These are phyloP conservation scores for Meganola albula DNA, from an alignment of 2,888 invertebrate genomes.

Conservation along the genomic window DNA sequence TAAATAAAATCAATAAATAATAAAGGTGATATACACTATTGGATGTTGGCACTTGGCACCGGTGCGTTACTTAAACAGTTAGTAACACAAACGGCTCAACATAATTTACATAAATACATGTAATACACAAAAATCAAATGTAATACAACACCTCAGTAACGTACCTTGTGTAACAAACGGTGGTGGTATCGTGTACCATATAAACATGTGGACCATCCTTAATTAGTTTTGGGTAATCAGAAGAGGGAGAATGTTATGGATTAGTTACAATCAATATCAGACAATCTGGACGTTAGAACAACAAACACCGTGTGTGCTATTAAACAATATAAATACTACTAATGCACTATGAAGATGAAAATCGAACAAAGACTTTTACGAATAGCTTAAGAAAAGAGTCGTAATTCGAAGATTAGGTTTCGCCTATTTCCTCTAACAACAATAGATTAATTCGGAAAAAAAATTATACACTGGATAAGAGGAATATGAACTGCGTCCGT, in stretches of 20 bases:
- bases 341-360: no score
- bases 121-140: slow-evolving; percentile 67
- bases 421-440: no score
- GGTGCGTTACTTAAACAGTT: slow-evolving; percentile 55
- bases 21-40: slow-evolving; percentile 22
- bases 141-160: slow-evolving; percentile 65
- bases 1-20: slow-evolving; percentile 23
- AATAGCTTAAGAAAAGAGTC: no score
- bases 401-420: no score
- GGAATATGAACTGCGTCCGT: no score
- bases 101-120: slow-evolving; percentile 52
- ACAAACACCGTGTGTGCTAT: slow-evolving; percentile 41
- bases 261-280: slow-evolving; percentile 68
- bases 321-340: no score
- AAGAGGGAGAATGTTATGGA: slow-evolving; percentile 78
- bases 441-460: no score
- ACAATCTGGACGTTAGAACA: slow-evolving; percentile 40
- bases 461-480: no score
- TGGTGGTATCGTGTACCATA: slow-evolving; percentile 72
- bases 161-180: slow-evolving; percentile 74
- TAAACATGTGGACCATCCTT: slow-evolving; percentile 75
- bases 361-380: no score
- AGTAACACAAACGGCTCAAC: slow-evolving; percentile 58
- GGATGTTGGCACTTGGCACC: slow-evolving; percentile 58
- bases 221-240: slow-evolving; percentile 75